Conservation (phyloP, 2,113 vertebrate species). For the Trematocara stigmaticum region DNA sequence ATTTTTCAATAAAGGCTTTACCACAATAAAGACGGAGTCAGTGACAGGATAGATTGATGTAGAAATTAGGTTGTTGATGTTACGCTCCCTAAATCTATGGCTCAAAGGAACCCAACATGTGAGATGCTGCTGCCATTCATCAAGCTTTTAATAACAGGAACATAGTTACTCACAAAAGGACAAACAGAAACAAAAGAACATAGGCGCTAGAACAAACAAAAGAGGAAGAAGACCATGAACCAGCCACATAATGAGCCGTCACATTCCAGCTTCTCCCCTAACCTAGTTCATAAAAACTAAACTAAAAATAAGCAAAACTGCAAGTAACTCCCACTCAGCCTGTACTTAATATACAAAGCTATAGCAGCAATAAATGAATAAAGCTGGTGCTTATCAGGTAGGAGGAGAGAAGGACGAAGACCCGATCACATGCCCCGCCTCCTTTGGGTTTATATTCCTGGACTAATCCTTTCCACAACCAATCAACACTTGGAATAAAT, state of each 20-base stretch:
- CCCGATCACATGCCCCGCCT: neutral
- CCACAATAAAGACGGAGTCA: neutral
- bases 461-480: neutral
- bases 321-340: neutral
- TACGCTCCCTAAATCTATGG: neutral
- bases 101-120: neutral
- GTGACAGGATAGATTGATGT: neutral
- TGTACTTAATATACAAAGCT: neutral
- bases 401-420: neutral
- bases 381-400: neutral
- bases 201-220: neutral
- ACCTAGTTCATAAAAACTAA: neutral
- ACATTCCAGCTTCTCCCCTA: neutral
- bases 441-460: neutral
- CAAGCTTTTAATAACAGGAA: neutral
- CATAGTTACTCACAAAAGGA: neutral
- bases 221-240: neutral
- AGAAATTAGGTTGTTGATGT: neutral
- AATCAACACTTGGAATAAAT: neutral
- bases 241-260: neutral
- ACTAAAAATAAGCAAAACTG: neutral
- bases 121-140: neutral
- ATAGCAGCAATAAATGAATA: neutral
- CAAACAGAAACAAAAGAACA: neutral
- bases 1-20: neutral